Percentiles rank a stretch among this genome's conserved stretches.
These are phyloP conservation scores for Panzeria rudis DNA, from an alignment of 2,888 invertebrate species.

Conservation along the genomic window DNA sequence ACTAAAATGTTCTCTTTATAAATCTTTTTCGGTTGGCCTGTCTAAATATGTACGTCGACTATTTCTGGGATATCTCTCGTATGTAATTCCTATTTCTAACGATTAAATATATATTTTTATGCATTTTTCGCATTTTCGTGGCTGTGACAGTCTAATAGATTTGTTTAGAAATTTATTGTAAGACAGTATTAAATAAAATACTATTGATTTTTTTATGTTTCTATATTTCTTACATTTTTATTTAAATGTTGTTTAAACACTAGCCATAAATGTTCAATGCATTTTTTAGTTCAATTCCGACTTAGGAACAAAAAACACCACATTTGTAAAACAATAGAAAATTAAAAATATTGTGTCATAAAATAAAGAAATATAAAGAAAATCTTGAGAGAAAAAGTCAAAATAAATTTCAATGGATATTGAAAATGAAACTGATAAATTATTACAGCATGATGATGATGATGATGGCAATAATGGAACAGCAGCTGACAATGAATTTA, in stretches of 20 bases:
- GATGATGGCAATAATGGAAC: slow-evolving; percentile 39
- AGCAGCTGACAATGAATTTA: slow-evolving; percentile 15
- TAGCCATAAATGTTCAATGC: slow-evolving; percentile 41
- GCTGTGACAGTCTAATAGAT: not conserved
- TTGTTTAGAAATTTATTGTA: slow-evolving; percentile 38
- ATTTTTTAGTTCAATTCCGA: slow-evolving; percentile 71
- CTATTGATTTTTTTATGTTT: slow-evolving; percentile 69
- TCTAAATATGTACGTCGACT: not conserved
- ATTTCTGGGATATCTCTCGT: not conserved
- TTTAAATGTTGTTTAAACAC: slow-evolving; percentile 45
- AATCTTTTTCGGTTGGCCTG: no score
- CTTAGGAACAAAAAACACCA: slow-evolving; percentile 65
- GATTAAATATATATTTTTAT: slow-evolving; percentile 24
- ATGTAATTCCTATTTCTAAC: slow-evolving; percentile 20
- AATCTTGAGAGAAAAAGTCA: not conserved
- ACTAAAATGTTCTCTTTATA: no score
- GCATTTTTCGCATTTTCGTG: slow-evolving; percentile 7
- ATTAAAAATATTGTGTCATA: slow-evolving; percentile 39
- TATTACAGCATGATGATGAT: slow-evolving; percentile 48
- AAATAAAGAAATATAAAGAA: slow-evolving; percentile 17
- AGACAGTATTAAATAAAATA: slow-evolving; percentile 65
- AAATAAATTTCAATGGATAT: slow-evolving; percentile 54
- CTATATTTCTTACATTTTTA: slow-evolving; percentile 21
- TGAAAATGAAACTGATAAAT: slow-evolving; percentile 62
- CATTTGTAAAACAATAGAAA: slow-evolving; percentile 37